A percentile compares a stretch with the other conserved stretches of the same genome.
Conservation (phyloP, 2,113 vertebrate species). For the Uria lomvia region DNA sequence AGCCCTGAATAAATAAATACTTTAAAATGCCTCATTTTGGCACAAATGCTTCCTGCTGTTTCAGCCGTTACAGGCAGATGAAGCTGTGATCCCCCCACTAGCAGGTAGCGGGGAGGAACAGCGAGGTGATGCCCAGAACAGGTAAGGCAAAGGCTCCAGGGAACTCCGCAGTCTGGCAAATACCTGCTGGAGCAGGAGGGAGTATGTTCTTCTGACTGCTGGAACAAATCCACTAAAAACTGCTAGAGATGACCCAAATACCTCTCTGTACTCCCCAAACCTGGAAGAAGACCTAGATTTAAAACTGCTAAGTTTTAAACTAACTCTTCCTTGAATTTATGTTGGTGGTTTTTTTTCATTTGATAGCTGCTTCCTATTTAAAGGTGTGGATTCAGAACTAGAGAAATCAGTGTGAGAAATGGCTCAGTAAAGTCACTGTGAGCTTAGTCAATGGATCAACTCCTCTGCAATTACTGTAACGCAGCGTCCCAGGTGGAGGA, state of each 20-base stretch:
- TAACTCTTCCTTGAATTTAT: background rate
- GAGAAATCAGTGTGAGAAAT: background rate
- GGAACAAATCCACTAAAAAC: background rate
- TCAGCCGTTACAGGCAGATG: background rate
- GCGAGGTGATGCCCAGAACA: background rate
- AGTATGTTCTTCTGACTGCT: background rate
- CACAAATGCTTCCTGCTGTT: background rate
- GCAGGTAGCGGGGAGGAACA: background rate
- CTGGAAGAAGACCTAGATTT: background rate
- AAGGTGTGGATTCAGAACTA: background rate
- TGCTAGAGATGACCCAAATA: background rate
- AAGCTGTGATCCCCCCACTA: background rate
- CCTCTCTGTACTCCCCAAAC: background rate
- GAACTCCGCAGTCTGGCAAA: background rate
- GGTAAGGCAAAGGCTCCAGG: background rate
- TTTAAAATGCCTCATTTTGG: background rate
- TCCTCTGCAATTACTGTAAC: background rate
- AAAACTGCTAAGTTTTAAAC: background rate
- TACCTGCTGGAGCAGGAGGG: background rate
- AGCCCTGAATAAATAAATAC: background rate
- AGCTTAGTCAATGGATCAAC: background rate
- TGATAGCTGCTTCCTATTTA: background rate
- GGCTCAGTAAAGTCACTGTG: background rate
- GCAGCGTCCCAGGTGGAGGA: accelerated
- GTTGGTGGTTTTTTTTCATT: background rate